phyloP scores from a whole-genome alignment of 1,140 invertebrate genomes.

The Oncopodura yosiiana region DNA sequence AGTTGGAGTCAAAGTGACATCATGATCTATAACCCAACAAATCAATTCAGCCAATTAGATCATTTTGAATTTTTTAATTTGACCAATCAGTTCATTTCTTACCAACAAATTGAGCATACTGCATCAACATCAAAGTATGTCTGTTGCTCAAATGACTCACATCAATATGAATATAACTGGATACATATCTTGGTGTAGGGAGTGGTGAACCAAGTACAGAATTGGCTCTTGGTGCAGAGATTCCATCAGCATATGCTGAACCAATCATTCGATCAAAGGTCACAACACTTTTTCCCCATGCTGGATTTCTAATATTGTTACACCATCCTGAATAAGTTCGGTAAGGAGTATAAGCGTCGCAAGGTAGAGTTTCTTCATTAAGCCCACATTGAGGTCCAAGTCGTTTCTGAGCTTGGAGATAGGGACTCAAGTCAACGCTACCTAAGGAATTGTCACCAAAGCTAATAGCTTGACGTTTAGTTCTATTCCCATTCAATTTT shows the following conservation, averaged over 20 bases:
- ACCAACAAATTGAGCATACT: slow-evolving; percentile 53
- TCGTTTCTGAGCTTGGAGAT: slow-evolving; percentile 40
- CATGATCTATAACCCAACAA: slow-evolving; percentile 88
- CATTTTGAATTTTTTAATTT: not conserved
- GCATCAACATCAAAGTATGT: slow-evolving; percentile 87
- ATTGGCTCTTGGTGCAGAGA: slow-evolving; percentile 60
- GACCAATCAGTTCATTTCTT: too few relatives aligned
- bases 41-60: too few relatives aligned
- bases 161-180: slow-evolving; percentile 75
- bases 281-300: slow-evolving; percentile 70
- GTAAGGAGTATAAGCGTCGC: slow-evolving; percentile 70
- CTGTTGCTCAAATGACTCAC: slow-evolving; percentile 73
- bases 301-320: slow-evolving; percentile 79
- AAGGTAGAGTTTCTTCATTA: slow-evolving; percentile 45
- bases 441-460: slow-evolving; percentile 40
- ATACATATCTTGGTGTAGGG: slow-evolving; percentile 71
- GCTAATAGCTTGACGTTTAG: slow-evolving; percentile 10
- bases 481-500: not conserved
- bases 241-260: slow-evolving; percentile 78
- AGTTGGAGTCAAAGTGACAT: slow-evolving; percentile 83
- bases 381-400: slow-evolving; percentile 30
- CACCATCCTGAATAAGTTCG: slow-evolving; percentile 72
- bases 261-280: slow-evolving; percentile 76
- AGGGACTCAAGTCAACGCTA: slow-evolving; percentile 55
- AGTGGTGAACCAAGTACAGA: slow-evolving; percentile 62